Evolutionary conservation across 2,797 vertebrate genomes (phyloP).

Genomic region (Prunella strophiata): DNA sequence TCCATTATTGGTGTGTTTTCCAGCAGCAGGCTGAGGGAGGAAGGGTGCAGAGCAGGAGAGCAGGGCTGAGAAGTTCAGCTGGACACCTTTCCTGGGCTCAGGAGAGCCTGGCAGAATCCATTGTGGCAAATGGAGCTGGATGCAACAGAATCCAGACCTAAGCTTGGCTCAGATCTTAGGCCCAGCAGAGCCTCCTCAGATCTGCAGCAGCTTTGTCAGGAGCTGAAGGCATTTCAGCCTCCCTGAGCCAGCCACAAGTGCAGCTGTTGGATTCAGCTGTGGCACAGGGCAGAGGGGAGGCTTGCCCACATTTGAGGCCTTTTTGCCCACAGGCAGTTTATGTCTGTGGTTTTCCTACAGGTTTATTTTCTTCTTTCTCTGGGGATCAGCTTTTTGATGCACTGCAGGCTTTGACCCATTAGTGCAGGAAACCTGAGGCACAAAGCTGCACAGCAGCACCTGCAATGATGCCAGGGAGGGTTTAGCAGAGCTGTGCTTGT

Average conservation of each 20-base stretch:
- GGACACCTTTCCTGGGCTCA: neutral
- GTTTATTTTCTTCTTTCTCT: neutral
- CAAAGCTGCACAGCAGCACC: fast-evolving
- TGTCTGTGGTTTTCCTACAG: neutral
- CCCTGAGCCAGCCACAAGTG: neutral
- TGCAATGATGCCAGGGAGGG: neutral
- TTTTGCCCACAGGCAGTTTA: neutral
- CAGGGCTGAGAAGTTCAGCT: neutral
- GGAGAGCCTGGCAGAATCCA: neutral
- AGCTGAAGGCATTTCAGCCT: neutral
- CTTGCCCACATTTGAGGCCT: neutral
- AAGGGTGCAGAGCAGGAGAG: neutral
- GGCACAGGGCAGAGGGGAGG: neutral
- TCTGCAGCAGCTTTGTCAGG: neutral
- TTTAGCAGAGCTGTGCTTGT: neutral
- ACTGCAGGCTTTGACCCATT: neutral
- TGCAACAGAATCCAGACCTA: neutral
- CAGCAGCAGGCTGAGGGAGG: neutral
- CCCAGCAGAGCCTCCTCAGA: slow-evolving; percentile 13
- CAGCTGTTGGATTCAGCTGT: neutral
- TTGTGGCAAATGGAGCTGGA: neutral
- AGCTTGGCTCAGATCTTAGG: slow-evolving; percentile 13
- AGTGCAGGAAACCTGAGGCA: neutral
- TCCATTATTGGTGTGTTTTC: neutral
- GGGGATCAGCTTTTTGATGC: neutral